Conservation (phyloP, 2,888 invertebrate species). For the Xestobium rufovillosum region DNA sequence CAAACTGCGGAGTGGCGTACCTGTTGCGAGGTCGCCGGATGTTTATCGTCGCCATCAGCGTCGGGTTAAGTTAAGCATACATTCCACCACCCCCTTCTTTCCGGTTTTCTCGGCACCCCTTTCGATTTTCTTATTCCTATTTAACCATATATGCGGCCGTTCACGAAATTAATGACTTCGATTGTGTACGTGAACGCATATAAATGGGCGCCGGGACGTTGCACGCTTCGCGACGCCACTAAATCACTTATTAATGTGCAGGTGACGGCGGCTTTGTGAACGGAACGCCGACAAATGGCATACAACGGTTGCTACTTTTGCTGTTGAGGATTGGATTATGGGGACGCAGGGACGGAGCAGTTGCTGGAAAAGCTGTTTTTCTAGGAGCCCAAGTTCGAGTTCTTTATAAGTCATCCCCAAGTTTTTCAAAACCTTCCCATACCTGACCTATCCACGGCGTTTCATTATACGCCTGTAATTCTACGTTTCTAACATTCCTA, state of each 20-base stretch:
- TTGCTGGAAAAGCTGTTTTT: too few species aligned
- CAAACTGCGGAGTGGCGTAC: slow-evolving; percentile 31
- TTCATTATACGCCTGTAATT: too few species aligned
- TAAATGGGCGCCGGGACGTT: slow-evolving; percentile 15
- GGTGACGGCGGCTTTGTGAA: slow-evolving; percentile 15
- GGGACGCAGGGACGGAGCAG: too few species aligned
- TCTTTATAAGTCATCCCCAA: too few species aligned
- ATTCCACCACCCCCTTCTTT: slow-evolving; percentile 20
- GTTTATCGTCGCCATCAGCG: slow-evolving; percentile 39
- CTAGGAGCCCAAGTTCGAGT: too few species aligned
- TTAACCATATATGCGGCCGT: too few species aligned
- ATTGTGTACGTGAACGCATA: slow-evolving; percentile 14
- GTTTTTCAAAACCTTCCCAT: too few species aligned
- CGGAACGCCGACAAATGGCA: slow-evolving; percentile 32
- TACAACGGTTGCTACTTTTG: slow-evolving; percentile 34
- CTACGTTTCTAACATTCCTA: too few species aligned
- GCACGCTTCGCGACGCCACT: neutral
- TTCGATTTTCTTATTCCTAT: too few species aligned
- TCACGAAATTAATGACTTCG: slow-evolving; percentile 8
- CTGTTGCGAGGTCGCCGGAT: slow-evolving; percentile 37
- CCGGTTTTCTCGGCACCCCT: slow-evolving; percentile 2
- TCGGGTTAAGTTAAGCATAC: slow-evolving; percentile 36
- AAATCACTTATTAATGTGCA: slow-evolving; percentile 18
- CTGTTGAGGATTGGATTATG: too few species aligned
- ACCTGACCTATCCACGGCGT: too few species aligned